Percentiles rank a stretch among this genome's conserved stretches.
phyloP scores from a whole-genome alignment of 1,140 invertebrate species.

The Pteromalus puparum region DNA sequence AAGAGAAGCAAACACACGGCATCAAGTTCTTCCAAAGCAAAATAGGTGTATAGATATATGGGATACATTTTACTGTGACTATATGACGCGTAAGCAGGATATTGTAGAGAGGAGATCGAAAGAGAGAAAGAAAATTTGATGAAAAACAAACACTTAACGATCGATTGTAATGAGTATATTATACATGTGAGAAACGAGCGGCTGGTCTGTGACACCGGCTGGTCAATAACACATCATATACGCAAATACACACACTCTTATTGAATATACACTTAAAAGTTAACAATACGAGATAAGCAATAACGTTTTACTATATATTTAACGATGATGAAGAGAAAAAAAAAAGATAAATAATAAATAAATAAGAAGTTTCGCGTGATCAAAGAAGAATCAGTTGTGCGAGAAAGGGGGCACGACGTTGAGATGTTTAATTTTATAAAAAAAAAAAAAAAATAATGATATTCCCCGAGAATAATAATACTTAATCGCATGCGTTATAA shows the following conservation, averaged over 20 bases:
- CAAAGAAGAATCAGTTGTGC: conserved; percentile 15
- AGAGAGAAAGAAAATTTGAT: background rate
- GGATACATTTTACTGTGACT: background rate
- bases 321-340: background rate
- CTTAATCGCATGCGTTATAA: background rate
- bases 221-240: background rate
- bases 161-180: conserved; percentile 1
- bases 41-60: conserved; percentile 43
- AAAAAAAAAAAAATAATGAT: background rate
- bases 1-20: conserved; percentile 37
- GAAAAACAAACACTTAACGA: background rate
- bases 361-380: conserved; percentile 7
- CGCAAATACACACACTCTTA: conserved; percentile 24
- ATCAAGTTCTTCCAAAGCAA: conserved; percentile 53
- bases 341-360: background rate
- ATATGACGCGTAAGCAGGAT: background rate
- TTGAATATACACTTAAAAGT: conserved; percentile 25
- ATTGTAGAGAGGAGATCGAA: background rate
- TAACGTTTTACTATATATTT: conserved; percentile 39
- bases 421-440: conserved; percentile 35
- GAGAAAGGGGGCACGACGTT: conserved; percentile 46
- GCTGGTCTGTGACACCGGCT: conserved; percentile 26
- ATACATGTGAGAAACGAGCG: background rate
- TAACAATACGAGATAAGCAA: conserved; percentile 44
- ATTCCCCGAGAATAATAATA: background rate